Conservation (phyloP, 2,797 vertebrate genomes). For the Telmatherina bonti region DNA sequence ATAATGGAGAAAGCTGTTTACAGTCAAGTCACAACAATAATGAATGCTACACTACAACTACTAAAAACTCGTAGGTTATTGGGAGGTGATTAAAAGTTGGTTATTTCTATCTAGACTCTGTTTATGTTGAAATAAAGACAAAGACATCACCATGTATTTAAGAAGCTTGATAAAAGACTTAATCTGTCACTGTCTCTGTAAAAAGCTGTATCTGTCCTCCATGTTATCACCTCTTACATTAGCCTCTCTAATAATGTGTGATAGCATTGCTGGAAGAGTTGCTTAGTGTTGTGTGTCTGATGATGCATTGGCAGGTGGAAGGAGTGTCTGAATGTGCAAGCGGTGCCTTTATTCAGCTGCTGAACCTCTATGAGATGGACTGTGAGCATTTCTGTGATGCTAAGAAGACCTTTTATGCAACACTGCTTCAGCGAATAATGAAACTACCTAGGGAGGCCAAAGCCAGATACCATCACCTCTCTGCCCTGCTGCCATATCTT, state of each 20-base stretch:
- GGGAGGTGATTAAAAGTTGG: background rate
- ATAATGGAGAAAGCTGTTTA: background rate
- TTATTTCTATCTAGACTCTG: background rate
- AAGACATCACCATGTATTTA: background rate
- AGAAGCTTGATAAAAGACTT: background rate
- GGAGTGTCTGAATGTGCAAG: constrained; percentile 86
- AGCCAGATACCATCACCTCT: constrained; percentile 87
- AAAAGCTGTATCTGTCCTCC: background rate
- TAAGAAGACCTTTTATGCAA: constrained; percentile 77
- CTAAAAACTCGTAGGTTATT: background rate
- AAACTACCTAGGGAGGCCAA: constrained; percentile 88
- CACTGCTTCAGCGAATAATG: constrained; percentile 79
- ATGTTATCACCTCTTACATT: background rate
- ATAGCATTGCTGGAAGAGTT: background rate
- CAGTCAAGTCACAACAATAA: background rate
- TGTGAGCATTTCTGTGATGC: constrained; percentile 79
- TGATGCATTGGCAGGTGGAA: constrained; percentile 80
- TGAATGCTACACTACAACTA: background rate
- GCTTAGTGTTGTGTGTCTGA: background rate
- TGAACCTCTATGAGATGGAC: constrained; percentile 87
- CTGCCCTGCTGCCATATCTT: constrained; percentile 85
- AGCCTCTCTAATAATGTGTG: background rate
- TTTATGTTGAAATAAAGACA: background rate
- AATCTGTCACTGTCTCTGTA: background rate
- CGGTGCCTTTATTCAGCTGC: constrained; percentile 82